These are phyloP conservation scores for Colletes latitarsis DNA, from an alignment of 1,140 invertebrate genomes.

Conservation along the genomic window DNA sequence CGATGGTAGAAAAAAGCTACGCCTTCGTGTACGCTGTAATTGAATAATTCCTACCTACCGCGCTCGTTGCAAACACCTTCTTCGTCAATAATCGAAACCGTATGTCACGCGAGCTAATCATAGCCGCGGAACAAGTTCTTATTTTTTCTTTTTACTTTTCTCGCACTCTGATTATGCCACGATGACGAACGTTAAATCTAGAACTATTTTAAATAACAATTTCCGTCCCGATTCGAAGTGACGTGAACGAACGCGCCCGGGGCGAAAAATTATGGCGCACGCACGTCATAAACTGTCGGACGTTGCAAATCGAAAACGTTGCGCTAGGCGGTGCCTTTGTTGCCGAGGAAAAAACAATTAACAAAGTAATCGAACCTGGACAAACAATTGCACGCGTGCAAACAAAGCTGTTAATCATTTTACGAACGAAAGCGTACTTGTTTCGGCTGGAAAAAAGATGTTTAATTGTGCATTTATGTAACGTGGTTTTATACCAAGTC, in stretches of 20 bases:
- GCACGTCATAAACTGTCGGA: neutral
- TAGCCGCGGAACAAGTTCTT: conserved; percentile 1
- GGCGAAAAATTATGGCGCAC: neutral
- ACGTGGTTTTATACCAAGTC: neutral
- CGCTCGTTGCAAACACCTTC: neutral
- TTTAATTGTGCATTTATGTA: neutral
- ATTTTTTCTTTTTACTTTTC: neutral
- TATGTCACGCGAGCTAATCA: neutral
- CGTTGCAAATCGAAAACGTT: too few relatives aligned
- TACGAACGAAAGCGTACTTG: too few relatives aligned
- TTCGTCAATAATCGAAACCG: neutral
- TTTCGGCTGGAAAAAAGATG: neutral
- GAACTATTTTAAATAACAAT: conserved; percentile 25
- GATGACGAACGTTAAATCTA: conserved; percentile 8
- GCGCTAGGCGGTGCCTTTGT: neutral
- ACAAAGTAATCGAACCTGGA: too few relatives aligned
- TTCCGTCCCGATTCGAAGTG: neutral
- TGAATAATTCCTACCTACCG: neutral
- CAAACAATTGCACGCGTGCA: too few relatives aligned
- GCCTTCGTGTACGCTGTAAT: neutral
- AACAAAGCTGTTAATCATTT: too few relatives aligned
- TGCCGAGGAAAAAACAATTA: neutral
- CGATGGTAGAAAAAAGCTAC: neutral
- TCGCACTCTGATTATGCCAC: conserved; percentile 35
- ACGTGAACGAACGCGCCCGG: neutral